Percentiles rank a stretch among this genome's conserved stretches.
Conservation (phyloP, 2,888 invertebrate species). For the Sceliomorpha sp. region DNA sequence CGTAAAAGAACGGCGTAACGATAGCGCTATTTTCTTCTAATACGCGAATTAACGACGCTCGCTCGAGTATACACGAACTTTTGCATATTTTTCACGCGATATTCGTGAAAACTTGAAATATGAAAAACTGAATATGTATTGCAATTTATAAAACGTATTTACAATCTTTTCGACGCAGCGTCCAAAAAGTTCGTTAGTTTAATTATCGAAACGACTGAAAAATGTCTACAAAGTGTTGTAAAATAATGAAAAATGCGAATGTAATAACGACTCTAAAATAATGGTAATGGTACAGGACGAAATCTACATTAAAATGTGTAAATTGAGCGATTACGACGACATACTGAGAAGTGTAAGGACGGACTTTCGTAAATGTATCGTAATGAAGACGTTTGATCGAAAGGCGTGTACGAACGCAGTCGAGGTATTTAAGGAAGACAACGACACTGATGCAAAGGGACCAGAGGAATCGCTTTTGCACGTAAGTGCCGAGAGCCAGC, state of each 20-base stretch:
- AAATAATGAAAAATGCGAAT: no score
- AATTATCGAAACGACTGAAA: no score
- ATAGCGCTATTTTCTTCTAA: constrained; percentile 6
- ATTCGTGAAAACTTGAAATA: no score
- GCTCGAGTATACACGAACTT: no score
- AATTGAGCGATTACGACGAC: no score
- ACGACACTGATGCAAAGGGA: constrained; percentile 34
- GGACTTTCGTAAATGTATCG: constrained; percentile 42
- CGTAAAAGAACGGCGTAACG: constrained; percentile 15
- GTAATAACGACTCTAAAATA: constrained; percentile 24
- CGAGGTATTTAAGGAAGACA: constrained; percentile 44
- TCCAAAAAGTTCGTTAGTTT: no score
- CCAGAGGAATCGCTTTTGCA: constrained; percentile 42
- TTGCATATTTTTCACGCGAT: no score
- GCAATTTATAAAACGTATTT: no score
- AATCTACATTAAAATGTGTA: no score
- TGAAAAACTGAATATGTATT: no score
- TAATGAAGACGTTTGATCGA: constrained; percentile 49
- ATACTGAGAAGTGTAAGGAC: constrained; percentile 29
- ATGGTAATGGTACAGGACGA: constrained; percentile 24
- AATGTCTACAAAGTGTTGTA: no score
- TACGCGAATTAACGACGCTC: not conserved
- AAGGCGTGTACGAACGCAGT: constrained; percentile 17
- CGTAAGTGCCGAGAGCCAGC: constrained; percentile 49
- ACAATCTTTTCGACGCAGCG: no score